These are phyloP conservation scores for Alexandromys oeconomus DNA, from an alignment of 2,797 vertebrate species.

Conservation along the genomic window DNA sequence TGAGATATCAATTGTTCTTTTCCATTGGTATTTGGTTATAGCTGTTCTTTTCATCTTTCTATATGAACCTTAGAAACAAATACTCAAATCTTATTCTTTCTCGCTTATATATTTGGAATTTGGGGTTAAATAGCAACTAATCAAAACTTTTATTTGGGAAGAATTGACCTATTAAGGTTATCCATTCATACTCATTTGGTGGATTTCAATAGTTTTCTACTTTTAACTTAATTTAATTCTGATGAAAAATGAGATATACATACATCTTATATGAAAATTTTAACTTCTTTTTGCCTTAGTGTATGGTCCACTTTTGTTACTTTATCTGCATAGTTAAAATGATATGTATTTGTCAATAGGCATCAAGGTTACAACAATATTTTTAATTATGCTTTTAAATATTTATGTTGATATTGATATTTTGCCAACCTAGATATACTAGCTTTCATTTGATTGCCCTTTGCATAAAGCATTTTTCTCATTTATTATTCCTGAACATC, in stretches of 20 bases:
- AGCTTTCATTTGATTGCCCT: slow-evolving; percentile 10
- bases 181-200: background rate
- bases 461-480: slow-evolving; percentile 28
- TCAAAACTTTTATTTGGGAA: background rate
- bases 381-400: slow-evolving; percentile 54
- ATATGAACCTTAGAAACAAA: background rate
- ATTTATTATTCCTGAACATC: slow-evolving; percentile 56
- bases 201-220: background rate
- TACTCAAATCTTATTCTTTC: background rate
- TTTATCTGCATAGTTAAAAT: slow-evolving; percentile 16
- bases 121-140: background rate
- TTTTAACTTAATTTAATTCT: slow-evolving; percentile 52
- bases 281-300: slow-evolving; percentile 1
- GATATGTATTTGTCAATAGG: background rate
- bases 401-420: background rate
- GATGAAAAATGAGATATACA: background rate
- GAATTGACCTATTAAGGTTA: background rate
- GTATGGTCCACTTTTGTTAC: background rate
- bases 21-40: background rate
- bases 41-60: background rate
- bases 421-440: slow-evolving; percentile 12
- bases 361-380: background rate
- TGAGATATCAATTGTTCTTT: background rate
- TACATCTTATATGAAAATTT: slow-evolving; percentile 5
- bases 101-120: background rate